Evolutionary conservation across 1,140 invertebrate genomes (phyloP), one percentile per base, ranked within the genome.

Genomic region (Apolygus lucorum): DNA sequence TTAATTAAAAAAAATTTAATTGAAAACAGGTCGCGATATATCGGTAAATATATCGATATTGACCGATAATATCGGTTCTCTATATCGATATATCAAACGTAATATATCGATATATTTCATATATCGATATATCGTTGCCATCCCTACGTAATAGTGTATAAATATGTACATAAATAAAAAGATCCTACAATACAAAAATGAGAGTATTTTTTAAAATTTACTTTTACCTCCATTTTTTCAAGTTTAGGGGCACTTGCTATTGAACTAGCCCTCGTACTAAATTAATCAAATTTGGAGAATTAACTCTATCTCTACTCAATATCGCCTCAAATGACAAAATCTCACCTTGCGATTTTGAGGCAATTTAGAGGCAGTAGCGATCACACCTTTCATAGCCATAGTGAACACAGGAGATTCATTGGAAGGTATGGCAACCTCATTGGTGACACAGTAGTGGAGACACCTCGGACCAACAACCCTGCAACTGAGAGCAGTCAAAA

Each of bases 381-480:
- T 80, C 1, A 93, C 76, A 65, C 85, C 85, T 73, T 86, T 84
- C 92, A 95, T 93, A 0, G 90, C 87, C 42, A 90, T 84, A 26
- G 88, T 91, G 75, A 86, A 91, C 13, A 93, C 82, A n/a, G 92
- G 91, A 73, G 84, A 85, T 1, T 81, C 82, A 21, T 86, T 87
- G 70, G 86, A 82, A 0, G 92, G 92, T 69, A 95, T 87, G n/a
- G 88, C 80, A 73, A 85, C 81, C 21, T 84, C 84, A 75, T 87
- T 84, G 21, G 83, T 81, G 54, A 93, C 79, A 75, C 90, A 93
- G 66, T 85, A 83, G 13, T 90, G 79, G n/a, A 95, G 77, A 76
- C 91, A 94, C 42, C 84, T 82, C 13, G 92, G 90, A 0, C 92
- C 91, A 69, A 93, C 78, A 68, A 95, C 82, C 76, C 87, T 88